A percentile compares a stretch with the other conserved stretches of the same genome.
Evolutionary conservation across 2,797 vertebrate species (phyloP).

Genomic region (Channallabes apus): DNA sequence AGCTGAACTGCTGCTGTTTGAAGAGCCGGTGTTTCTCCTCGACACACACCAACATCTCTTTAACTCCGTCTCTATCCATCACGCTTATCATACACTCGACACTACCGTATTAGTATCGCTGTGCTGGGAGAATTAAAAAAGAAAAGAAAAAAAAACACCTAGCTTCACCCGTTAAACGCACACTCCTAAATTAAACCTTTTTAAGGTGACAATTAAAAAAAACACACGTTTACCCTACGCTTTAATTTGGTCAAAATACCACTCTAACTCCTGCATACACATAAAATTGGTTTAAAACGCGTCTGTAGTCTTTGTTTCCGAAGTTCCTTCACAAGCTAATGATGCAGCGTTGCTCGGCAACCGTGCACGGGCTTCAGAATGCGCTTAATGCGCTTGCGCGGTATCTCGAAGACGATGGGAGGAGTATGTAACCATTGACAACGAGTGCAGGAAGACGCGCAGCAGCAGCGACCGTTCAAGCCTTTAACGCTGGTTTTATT

Average conservation of each 20-base stretch:
- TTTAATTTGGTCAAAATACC: not conserved
- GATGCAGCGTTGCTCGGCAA: not conserved
- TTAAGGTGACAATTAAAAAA: not conserved
- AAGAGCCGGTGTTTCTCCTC: conserved; percentile 73
- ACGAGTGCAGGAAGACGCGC: not conserved
- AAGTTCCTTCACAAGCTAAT: not conserved
- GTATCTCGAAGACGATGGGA: not conserved
- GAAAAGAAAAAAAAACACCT: not conserved
- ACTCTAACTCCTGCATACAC: not conserved
- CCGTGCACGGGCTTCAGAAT: not conserved
- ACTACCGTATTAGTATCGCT: not conserved
- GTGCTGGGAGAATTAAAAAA: not conserved
- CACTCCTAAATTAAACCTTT: not conserved
- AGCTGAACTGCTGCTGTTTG: conserved; percentile 79
- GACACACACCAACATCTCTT: conserved; percentile 61
- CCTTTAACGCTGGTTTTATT: not conserved
- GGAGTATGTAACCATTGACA: conserved; percentile 39
- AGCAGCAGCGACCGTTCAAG: too few species aligned
- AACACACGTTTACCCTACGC: not conserved
- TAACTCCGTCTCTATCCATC: conserved; percentile 73
- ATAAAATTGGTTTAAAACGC: not conserved
- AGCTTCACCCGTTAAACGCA: not conserved
- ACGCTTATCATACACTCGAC: not conserved
- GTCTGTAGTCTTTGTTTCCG: not conserved
- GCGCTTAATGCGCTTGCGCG: conserved; percentile 8